Percentiles rank a stretch among this genome's conserved stretches.
phyloP scores from a whole-genome alignment of 2,888 invertebrate genomes.

The Standfussiana lucernea region DNA sequence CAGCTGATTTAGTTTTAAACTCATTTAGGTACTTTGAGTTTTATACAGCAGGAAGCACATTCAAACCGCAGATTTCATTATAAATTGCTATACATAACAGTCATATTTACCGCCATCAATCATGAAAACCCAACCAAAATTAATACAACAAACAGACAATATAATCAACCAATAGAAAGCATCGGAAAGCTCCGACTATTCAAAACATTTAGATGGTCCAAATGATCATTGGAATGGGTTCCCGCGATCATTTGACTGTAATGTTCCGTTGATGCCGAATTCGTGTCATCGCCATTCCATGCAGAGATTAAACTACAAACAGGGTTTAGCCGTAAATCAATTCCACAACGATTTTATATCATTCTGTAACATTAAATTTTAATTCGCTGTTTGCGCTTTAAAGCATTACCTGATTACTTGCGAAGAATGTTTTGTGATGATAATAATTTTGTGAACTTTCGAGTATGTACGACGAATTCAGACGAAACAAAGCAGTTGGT shows the following conservation, averaged over 20 bases:
- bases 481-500: not conserved
- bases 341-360: conserved; percentile 74
- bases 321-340: conserved; percentile 85
- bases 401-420: conserved; percentile 46
- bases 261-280: conserved; percentile 83
- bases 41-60: not conserved
- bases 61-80: not conserved
- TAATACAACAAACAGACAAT: not conserved
- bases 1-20: too few species aligned
- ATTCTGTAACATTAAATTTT: conserved; percentile 78
- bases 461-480: not conserved
- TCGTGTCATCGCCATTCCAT: conserved; percentile 83
- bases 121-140: not conserved
- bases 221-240: conserved; percentile 48
- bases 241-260: conserved; percentile 78
- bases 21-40: not conserved
- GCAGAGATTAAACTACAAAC: conserved; percentile 87
- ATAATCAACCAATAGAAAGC: conserved; percentile 26
- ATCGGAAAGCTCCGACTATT: conserved; percentile 19
- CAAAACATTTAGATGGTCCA: conserved; percentile 50
- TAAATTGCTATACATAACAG: not conserved
- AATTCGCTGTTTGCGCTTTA: conserved; percentile 69
- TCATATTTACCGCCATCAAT: not conserved
- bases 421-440: conserved; percentile 13
- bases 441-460: not conserved